Conservation (phyloP, 2,113 vertebrate species). For the Elanoides forficatus region DNA sequence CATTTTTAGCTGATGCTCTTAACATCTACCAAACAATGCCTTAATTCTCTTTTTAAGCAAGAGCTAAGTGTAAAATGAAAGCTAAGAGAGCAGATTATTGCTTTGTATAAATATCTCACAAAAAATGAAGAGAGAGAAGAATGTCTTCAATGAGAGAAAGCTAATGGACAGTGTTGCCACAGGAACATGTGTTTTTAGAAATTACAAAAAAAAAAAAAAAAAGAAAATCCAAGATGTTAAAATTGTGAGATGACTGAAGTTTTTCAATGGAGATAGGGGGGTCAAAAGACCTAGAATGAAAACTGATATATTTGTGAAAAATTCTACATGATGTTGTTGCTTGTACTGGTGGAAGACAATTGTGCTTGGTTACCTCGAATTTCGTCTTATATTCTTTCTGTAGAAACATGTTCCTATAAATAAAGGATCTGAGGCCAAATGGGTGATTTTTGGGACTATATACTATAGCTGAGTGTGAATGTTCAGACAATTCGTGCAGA, state of each 20-base stretch:
- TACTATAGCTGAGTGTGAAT: neutral
- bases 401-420: neutral
- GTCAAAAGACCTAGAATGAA: neutral
- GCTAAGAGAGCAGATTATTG: neutral
- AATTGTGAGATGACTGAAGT: neutral
- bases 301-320: neutral
- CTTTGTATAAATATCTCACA: neutral
- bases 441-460: neutral
- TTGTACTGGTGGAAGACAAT: neutral
- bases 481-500: neutral
- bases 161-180: neutral
- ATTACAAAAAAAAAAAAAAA: neutral
- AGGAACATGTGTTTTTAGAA: neutral
- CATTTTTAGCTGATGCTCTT: neutral
- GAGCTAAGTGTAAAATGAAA: neutral
- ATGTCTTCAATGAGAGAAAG: neutral
- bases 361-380: neutral
- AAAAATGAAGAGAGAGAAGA: neutral
- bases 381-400: neutral
- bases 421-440: neutral
- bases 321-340: neutral
- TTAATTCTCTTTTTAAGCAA: neutral
- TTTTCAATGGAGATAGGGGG: neutral
- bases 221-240: neutral
- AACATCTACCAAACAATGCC: neutral